Evolutionary conservation across 2,113 vertebrate species (phyloP), one percentile per base, ranked within the genome.

Genomic region (Pterocles gutturalis): DNA sequence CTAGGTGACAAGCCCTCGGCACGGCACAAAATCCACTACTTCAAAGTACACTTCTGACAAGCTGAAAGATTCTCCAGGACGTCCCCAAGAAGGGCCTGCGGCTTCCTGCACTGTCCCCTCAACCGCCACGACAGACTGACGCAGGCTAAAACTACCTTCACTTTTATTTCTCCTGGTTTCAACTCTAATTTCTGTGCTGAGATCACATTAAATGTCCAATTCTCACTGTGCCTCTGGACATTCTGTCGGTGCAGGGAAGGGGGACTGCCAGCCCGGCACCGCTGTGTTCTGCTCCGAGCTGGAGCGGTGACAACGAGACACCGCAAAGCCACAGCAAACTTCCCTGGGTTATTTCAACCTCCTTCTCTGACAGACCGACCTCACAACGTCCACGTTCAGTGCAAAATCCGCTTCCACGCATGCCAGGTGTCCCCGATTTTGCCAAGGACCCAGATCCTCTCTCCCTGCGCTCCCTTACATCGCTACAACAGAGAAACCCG

Each of bases 331-430:
- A 64, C 36, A 28, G 0, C 2, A 14, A 84, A 55, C 67, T 49
- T 66, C 24, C 38, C 51, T 3, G 51, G 29, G 18, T 57, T 24
- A 20, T 19, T 62, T 7, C 15, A 24, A n/a, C 8, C 38, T 20
- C 34, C 5, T 17, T 11, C 58, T 17, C 43, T 19, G 78, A 1
- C 61, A 49, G 18, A 28, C 0, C 3, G 4, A 33, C 36, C 76
- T 22, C 29, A 4, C 49, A n/a, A 9, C 71, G 45, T 26, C 55
- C 72, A 1, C 1, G 0, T 4, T 69, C 71, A 1, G 22, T 25
- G 31, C 78, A 53, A 61, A 28, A 7, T 0, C 3, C 2, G 1
- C 21, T 48, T 18, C 49, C 61, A 4, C 1, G 5, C 41, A 2
- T 1, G 29, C 9, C 12, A 6, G 26, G 75, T 0, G 9, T 14